phyloP scores from a whole-genome alignment of 1,140 invertebrate genomes.

The Orchesella cincta region DNA sequence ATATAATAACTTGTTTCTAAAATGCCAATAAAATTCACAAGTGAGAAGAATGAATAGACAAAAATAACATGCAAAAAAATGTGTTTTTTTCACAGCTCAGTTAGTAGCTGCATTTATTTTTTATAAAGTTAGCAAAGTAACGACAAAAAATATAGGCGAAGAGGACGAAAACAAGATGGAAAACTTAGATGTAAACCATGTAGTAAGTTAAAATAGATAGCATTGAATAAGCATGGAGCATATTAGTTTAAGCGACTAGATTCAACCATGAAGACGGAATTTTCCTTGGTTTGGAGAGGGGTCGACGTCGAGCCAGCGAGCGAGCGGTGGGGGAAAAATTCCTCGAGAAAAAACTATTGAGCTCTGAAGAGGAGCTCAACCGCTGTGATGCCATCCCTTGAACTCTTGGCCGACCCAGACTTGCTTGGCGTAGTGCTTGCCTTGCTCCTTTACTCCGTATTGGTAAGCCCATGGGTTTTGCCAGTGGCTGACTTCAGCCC shows the following conservation, averaged over 20 bases:
- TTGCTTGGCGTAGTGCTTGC: not conserved
- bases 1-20: no score
- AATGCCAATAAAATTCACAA: no score
- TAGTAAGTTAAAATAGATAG: no score
- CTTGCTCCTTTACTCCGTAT: conserved; percentile 7
- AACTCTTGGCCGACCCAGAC: conserved; percentile 26
- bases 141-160: not conserved
- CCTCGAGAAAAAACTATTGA: not conserved
- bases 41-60: no score
- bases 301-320: not conserved
- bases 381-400: conserved; percentile 25
- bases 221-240: no score
- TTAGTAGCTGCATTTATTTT: not conserved
- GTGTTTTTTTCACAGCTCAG: no score
- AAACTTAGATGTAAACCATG: no score
- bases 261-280: not conserved
- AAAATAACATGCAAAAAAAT: no score
- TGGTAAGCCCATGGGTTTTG: conserved; percentile 17
- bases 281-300: not conserved
- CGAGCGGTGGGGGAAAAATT: not conserved
- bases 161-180: not conserved
- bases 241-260: not conserved
- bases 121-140: not conserved
- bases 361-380: not conserved
- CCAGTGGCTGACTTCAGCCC: conserved; percentile 27